These are phyloP conservation scores for Lasaia peninsularis DNA, from an alignment of 1,140 invertebrate genomes.

Conservation along the genomic window DNA sequence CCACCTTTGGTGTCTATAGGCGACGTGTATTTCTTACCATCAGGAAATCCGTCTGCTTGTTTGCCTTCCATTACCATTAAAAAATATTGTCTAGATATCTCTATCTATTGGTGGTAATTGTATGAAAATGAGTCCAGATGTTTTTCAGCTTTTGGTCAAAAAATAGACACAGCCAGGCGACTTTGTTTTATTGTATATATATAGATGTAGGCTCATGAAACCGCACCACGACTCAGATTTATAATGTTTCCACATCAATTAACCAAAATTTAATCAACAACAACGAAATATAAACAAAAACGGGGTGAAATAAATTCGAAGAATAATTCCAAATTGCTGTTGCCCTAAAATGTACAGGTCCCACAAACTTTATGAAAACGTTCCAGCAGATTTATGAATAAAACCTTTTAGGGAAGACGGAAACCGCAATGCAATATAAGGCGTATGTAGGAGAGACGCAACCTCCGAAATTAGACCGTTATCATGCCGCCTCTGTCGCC, in stretches of 20 bases:
- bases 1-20: no score
- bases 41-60: no score
- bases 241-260: background rate
- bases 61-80: no score
- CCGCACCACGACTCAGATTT: background rate
- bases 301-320: slow-evolving; percentile 22
- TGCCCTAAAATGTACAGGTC: slow-evolving; percentile 57
- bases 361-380: slow-evolving; percentile 68
- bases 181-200: no score
- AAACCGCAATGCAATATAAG: slow-evolving; percentile 68
- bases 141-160: no score
- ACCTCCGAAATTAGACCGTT: slow-evolving; percentile 71
- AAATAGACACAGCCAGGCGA: no score
- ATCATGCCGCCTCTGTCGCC: slow-evolving; percentile 70
- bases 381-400: slow-evolving; percentile 74
- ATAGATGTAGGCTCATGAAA: no score
- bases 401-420: slow-evolving; percentile 70
- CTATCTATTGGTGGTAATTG: no score
- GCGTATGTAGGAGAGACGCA: slow-evolving; percentile 54
- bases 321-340: slow-evolving; percentile 45
- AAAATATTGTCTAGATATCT: no score
- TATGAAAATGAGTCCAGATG: no score
- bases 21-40: no score
- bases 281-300: slow-evolving; percentile 5
- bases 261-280: background rate